Evolutionary conservation across 2,888 invertebrate species (phyloP).

Genomic region (Gisinianus flammeolus): DNA sequence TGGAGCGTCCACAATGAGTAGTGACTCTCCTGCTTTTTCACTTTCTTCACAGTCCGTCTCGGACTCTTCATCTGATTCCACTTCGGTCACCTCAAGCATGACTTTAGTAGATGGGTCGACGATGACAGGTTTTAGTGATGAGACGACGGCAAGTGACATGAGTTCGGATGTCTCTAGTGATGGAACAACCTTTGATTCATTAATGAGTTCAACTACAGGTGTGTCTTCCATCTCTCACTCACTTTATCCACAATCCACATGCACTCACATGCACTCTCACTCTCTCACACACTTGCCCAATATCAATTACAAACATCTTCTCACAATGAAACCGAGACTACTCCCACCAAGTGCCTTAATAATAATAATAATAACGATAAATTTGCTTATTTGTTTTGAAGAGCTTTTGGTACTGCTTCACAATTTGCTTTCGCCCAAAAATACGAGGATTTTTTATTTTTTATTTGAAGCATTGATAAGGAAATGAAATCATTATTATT

Average conservation of each 20-base stretch:
- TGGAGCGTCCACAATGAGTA: background rate
- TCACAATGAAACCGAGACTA: no score
- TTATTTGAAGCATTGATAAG: background rate
- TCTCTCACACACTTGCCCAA: no score
- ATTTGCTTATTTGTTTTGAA: background rate
- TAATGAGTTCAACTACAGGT: slow-evolving; percentile 23
- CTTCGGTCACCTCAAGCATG: background rate
- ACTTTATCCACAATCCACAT: background rate
- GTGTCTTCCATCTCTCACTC: background rate
- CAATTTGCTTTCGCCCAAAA: no score
- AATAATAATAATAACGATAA: no score
- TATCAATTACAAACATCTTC: no score
- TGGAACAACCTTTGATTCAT: slow-evolving; percentile 37
- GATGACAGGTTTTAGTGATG: background rate
- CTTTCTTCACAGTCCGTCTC: background rate
- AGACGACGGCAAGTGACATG: slow-evolving; percentile 53
- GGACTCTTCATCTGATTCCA: background rate
- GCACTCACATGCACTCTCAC: background rate
- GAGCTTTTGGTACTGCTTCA: background rate
- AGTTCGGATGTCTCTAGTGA: slow-evolving; percentile 36
- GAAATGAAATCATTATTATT: background rate
- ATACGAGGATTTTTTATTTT: background rate
- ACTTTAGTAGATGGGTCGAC: background rate
- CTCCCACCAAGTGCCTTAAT: no score
- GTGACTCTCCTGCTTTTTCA: background rate